Conservation (phyloP, 2,797 vertebrate species). For the Melanotaenia pygmaea region DNA sequence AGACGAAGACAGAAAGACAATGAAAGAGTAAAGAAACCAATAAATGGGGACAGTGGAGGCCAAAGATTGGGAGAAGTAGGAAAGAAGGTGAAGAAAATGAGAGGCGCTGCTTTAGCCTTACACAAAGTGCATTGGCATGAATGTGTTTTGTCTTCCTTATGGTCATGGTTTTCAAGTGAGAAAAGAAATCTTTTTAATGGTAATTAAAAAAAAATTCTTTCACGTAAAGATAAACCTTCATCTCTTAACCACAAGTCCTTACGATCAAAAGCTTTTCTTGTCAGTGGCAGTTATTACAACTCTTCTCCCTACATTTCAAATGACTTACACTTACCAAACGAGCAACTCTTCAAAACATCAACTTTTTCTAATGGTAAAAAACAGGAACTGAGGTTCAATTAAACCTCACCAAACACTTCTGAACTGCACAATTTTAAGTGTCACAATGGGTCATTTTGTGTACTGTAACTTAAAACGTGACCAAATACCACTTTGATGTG, state of each 20-base stretch:
- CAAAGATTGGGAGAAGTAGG: neutral
- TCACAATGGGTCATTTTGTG: neutral
- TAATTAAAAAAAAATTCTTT: neutral
- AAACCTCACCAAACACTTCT: neutral
- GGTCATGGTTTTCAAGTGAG: neutral
- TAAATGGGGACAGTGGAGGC: neutral
- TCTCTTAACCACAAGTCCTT: neutral
- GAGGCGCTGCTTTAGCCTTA: constrained; percentile 31
- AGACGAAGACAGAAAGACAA: neutral
- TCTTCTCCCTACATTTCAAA: neutral
- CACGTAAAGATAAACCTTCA: neutral
- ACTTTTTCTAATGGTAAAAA: neutral
- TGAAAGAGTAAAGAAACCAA: constrained; percentile 6
- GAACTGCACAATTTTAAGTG: neutral
- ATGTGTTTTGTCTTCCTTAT: constrained; percentile 43
- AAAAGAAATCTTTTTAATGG: neutral
- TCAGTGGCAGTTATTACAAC: neutral
- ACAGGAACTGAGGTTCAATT: neutral
- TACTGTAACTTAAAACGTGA: neutral
- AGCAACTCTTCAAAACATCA: neutral
- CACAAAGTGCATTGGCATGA: constrained; percentile 3
- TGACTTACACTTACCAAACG: no score
- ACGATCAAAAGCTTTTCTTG: neutral
- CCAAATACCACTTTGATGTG: neutral
- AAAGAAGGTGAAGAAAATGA: constrained; percentile 13